phyloP scores from a whole-genome alignment of 1,140 invertebrate genomes.

The Charaxes varanes region DNA sequence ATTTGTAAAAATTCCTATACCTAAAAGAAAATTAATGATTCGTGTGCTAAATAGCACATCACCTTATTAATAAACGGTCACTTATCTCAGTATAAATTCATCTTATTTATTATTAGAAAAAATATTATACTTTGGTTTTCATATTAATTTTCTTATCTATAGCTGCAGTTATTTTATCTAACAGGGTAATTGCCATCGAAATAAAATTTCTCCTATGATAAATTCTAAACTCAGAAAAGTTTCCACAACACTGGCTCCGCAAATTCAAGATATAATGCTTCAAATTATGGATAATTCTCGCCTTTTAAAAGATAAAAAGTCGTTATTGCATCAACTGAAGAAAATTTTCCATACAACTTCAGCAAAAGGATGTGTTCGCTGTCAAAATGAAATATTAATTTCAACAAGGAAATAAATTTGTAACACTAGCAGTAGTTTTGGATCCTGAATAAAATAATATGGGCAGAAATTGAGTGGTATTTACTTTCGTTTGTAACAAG shows the following conservation, averaged over 20 bases:
- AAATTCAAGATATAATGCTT: conserved; percentile 27
- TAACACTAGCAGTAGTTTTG: too few relatives aligned
- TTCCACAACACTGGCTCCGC: not conserved
- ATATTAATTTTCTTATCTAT: not conserved
- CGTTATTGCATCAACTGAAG: conserved; percentile 30
- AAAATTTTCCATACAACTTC: conserved; percentile 30
- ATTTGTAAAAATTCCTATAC: conserved; percentile 38
- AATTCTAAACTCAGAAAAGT: not conserved
- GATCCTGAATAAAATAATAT: too few relatives aligned
- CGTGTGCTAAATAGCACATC: conserved; percentile 36
- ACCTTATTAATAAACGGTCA: conserved; percentile 38
- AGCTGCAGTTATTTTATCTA: conserved; percentile 12
- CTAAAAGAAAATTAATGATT: conserved; percentile 43
- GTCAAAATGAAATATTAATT: too few relatives aligned
- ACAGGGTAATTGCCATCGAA: conserved; percentile 11
- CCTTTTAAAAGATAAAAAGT: conserved; percentile 28
- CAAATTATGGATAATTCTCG: conserved; percentile 28
- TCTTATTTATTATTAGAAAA: too few relatives aligned
- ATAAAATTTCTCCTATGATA: not conserved
- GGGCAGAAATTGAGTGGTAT: too few relatives aligned
- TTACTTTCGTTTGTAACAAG: too few relatives aligned
- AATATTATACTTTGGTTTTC: not conserved
- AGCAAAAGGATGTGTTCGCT: too few relatives aligned
- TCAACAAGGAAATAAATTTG: too few relatives aligned
- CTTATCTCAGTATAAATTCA: too few relatives aligned